Evolutionary conservation across 2,113 vertebrate genomes (phyloP).

Genomic region (Pimephales promelas): DNA sequence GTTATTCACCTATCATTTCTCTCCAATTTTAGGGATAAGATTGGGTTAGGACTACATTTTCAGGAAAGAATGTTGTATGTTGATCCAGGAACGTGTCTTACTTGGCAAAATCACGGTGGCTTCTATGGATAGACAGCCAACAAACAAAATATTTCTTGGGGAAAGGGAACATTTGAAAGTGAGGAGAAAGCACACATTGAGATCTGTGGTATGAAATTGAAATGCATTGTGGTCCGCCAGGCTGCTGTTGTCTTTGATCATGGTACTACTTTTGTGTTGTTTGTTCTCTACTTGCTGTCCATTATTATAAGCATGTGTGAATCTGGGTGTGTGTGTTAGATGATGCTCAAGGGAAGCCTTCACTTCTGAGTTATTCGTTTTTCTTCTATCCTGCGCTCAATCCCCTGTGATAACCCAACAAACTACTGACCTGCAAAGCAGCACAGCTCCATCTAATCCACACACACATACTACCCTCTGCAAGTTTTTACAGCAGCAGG

Average conservation of each 20-base stretch:
- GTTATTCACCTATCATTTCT: too few relatives aligned
- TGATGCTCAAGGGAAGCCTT: constrained; percentile 43
- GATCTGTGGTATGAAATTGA: background rate
- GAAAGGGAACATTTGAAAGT: background rate
- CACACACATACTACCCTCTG: background rate
- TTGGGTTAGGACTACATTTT: too few relatives aligned
- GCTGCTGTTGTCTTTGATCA: background rate
- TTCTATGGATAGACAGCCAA: background rate
- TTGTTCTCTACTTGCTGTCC: constrained; percentile 28
- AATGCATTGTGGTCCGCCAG: background rate
- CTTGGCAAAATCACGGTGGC: background rate
- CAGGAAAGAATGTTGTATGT: too few relatives aligned
- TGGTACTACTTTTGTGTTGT: background rate
- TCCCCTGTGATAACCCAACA: constrained; percentile 20
- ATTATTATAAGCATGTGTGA: constrained; percentile 52
- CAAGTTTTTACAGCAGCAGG: constrained; percentile 40
- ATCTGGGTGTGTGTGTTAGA: background rate
- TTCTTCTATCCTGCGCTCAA: constrained; percentile 6
- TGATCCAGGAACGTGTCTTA: too few relatives aligned
- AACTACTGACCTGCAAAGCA: constrained; percentile 37
- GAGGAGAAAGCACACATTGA: background rate
- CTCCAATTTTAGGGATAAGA: too few relatives aligned
- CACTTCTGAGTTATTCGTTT: background rate
- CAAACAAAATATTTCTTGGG: background rate
- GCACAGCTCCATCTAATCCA: constrained; percentile 34